Conservation (phyloP, 2,113 vertebrate genomes). For the Tamias sibiricus region DNA sequence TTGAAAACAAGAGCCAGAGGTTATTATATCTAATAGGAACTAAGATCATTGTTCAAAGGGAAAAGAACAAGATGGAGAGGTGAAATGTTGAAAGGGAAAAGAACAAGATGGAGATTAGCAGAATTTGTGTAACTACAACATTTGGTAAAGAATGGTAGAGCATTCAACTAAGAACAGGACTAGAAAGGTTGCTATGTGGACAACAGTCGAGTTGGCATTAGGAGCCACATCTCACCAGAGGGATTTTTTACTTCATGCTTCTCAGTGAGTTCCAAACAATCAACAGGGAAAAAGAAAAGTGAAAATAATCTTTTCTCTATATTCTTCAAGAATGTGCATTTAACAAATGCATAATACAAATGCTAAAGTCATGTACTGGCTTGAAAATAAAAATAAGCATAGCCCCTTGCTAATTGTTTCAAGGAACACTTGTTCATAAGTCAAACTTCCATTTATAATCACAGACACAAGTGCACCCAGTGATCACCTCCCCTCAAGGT, state of each 20-base stretch:
- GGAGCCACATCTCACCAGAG: not conserved
- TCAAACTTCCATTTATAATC: not conserved
- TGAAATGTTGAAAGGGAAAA: not conserved
- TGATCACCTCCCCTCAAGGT: not conserved
- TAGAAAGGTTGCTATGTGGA: not conserved
- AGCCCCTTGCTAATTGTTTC: not conserved
- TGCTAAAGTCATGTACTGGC: not conserved
- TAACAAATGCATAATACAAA: not conserved
- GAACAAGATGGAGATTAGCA: not conserved
- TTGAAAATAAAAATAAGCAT: slow-evolving; percentile 37
- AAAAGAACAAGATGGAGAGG: not conserved
- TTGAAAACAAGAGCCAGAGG: slow-evolving; percentile 24
- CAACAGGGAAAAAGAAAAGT: not conserved
- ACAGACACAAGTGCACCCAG: not conserved
- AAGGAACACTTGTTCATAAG: not conserved
- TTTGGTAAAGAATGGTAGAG: not conserved
- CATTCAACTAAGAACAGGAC: not conserved
- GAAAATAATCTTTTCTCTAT: not conserved
- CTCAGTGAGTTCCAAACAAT: not conserved
- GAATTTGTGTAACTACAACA: not conserved
- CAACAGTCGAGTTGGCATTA: not conserved
- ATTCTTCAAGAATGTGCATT: not conserved
- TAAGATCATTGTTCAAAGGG: not conserved
- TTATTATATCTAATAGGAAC: slow-evolving; percentile 18
- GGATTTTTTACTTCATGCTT: not conserved